Evolutionary conservation across 1,140 invertebrate genomes (phyloP), one percentile per base, ranked within the genome.

Genomic region (Sitophilus oryzae): DNA sequence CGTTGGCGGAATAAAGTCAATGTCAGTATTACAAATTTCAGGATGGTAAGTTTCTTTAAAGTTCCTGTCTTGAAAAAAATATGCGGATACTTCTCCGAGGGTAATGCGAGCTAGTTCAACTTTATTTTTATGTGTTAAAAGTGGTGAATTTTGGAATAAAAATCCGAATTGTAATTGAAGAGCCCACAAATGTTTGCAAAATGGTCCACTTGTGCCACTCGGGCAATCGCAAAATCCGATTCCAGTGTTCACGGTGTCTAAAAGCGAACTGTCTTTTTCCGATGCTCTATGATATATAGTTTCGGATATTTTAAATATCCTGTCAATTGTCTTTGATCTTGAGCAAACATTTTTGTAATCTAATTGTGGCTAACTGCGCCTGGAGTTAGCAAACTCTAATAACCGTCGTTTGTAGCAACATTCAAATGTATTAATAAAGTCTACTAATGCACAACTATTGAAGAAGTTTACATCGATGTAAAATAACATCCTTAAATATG

Each of bases 401-500:
- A 23, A 14, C n/a, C 18, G 18, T 50, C 11, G 18, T 50, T 25
- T 38, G 36, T 25, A n/a, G 10, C 19, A 16, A 30, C 15, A 15
- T 25, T 34, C 18, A 18, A 37, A 50, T 43, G 16, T 40, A 15
- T 15, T 11, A 6, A 40, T 40, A 40, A 40, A 40, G 37, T 40
- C 34, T 18, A 50, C 18, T 8, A 16, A 20, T 5, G 34, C 34
- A 21, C 34, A 16, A 47, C 3, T 9, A 23, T 47, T 44, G 21
- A 44, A 44, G n/a, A 21, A 23, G 11, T 23, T 44, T 44, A 23
- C 42, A 44, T 16, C 42, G 6, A 11, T 44, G 8, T 21, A 44
- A 15, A 6, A 44, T 19, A 11, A 44, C 18, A 23, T 44, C 42
- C 21, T 44, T 44, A 44, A 44, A 44, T 11, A 44, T 44, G 5